These are phyloP conservation scores for Ascaphus truei DNA, from an alignment of 2,113 vertebrate species.

Conservation along the genomic window DNA sequence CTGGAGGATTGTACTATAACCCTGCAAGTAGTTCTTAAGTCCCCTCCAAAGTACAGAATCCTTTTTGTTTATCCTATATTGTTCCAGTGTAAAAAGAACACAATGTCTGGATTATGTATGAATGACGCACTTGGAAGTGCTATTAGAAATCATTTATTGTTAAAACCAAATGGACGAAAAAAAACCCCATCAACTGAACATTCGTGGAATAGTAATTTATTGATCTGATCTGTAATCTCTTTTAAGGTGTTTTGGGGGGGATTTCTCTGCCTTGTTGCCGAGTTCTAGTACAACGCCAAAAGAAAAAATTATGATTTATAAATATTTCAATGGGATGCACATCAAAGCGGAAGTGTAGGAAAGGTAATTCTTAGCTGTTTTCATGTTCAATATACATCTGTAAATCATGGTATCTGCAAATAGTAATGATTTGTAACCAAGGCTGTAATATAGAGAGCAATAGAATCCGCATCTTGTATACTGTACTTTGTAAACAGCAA, in stretches of 20 bases:
- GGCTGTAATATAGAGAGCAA: no score
- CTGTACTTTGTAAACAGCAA: no score
- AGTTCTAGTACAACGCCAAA: no score
- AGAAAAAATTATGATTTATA: no score
- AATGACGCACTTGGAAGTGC: neutral
- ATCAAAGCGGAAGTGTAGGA: no score
- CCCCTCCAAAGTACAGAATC: slow-evolving; percentile 13
- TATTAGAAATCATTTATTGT: neutral
- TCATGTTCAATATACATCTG: no score
- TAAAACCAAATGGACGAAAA: neutral
- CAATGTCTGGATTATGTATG: slow-evolving; percentile 2
- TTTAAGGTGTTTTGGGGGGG: neutral
- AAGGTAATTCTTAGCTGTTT: no score
- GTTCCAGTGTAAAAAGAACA: slow-evolving; percentile 12
- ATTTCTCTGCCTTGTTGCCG: no score
- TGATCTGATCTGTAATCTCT: neutral
- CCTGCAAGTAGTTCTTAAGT: neutral
- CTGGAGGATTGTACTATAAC: neutral
- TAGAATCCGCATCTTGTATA: no score
- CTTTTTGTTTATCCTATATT: slow-evolving; percentile 8
- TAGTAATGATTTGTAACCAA: no score
- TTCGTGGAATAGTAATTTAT: neutral
- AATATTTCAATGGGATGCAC: no score
- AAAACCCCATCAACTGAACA: neutral
- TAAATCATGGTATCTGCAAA: no score